Evolutionary conservation across 2,113 vertebrate species (phyloP), one percentile per base, ranked within the genome.

Genomic region (Turnix velox): DNA sequence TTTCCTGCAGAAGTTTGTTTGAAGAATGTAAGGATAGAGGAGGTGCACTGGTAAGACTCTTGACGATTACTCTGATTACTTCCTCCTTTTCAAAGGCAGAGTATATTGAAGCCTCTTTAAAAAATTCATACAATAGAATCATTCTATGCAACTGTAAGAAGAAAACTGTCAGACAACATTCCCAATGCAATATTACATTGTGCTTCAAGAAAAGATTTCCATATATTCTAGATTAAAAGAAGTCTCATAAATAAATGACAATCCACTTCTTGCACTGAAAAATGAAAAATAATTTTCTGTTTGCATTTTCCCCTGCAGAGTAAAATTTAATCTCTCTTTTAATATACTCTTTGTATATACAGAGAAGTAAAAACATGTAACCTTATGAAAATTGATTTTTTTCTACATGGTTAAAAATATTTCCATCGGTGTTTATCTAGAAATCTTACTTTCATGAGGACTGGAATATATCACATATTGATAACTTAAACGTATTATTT

Each of bases 161-260:
- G 94, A 67, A 97, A 98, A 96, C 97, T 98, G 98, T 98, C 98
- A 98, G 97, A 97, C 96, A 97, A 96, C 97, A 97, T 98, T 98
- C 96, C 97, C 96, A 97, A 97, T 96, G 98, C 97, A 98, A 98
- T 98, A 98, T 98, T 97, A 98, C 96, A 98, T 97, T 98, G 97
- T 97, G 95, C 97, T 97, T 98, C 98, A 98, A 98, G 98, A 98
- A 98, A 98, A 97, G 92, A 99, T 99, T 99, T 99, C 98, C 98
- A 99, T 99, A 99, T 98, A 98, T 98, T 98, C 98, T 96, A 98
- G 98, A 97, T 97, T 98, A 97, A 97, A 98, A 96, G 98, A 98
- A 94, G 96, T 81, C 98, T 98, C 98, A 99, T 99, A 99, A 99
- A 99, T 99, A 99, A 99, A 98, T 98, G 97, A 99, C 98, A 99